These are phyloP conservation scores for Petrocephalus schoutedeni DNA, from an alignment of 2,797 vertebrate species.

Conservation along the genomic window DNA sequence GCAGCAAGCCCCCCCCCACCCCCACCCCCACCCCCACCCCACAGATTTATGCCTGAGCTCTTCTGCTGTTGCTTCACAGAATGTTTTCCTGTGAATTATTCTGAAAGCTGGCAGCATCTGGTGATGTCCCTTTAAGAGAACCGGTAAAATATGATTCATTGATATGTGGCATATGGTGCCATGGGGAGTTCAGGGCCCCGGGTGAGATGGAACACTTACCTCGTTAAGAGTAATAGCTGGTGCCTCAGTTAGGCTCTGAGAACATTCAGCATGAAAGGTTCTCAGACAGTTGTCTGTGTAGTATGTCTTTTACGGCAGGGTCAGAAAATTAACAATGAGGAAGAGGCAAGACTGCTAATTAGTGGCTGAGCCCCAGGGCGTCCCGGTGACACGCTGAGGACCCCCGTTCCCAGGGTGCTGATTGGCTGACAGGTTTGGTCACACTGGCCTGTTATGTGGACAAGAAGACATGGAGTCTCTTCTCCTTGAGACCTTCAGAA, in stretches of 20 bases:
- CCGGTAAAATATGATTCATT: background rate
- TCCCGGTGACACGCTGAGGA: background rate
- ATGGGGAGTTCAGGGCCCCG: background rate
- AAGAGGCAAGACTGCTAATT: background rate
- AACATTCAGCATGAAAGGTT: background rate
- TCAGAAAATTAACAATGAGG: background rate
- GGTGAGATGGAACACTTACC: background rate
- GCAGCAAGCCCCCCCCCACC: background rate
- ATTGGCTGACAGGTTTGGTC: background rate
- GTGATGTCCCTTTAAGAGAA: background rate
- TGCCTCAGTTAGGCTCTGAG: background rate
- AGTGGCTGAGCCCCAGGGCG: background rate
- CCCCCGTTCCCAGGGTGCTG: background rate
- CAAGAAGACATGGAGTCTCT: background rate
- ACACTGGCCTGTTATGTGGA: background rate
- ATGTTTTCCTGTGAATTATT: slow-evolving; percentile 32
- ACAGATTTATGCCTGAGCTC: background rate
- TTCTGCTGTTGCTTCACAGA: background rate
- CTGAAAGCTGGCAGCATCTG: background rate
- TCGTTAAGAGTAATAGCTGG: background rate
- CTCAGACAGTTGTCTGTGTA: background rate
- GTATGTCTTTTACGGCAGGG: background rate
- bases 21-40: background rate
- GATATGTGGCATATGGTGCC: background rate
- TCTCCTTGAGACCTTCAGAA: background rate